Conservation (phyloP, 2,113 vertebrate species). For the Haemorhous mexicanus region DNA sequence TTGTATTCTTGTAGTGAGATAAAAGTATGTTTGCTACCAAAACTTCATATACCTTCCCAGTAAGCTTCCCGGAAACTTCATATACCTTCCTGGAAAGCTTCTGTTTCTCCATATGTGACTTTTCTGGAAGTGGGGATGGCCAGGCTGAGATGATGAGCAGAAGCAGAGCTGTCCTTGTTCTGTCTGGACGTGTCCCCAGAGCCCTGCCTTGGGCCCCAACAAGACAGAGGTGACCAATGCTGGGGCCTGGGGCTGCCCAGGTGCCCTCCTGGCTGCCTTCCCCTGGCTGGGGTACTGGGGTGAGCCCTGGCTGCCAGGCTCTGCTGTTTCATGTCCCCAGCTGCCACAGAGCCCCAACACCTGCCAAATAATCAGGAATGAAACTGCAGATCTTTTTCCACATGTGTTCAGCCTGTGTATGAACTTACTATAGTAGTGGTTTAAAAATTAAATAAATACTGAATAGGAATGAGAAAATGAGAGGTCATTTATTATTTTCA, state of each 20-base stretch:
- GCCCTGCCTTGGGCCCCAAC: not conserved
- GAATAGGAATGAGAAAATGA: not conserved
- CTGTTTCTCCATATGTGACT: accelerated
- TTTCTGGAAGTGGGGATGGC: not conserved
- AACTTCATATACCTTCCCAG: not conserved
- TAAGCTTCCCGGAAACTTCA: not conserved
- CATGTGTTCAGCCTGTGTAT: not conserved
- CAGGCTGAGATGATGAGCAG: not conserved
- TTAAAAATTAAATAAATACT: constrained; percentile 27
- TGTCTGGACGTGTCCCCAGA: not conserved
- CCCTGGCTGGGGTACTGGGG: not conserved
- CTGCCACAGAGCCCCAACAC: too few species aligned
- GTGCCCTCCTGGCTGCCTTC: not conserved
- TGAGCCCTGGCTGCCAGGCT: not conserved
- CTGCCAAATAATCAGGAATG: not conserved
- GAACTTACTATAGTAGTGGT: not conserved
- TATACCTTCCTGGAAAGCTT: not conserved
- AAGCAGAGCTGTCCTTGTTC: not conserved
- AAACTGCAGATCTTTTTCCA: not conserved
- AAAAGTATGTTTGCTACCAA: not conserved
- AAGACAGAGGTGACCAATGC: accelerated
- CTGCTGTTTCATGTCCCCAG: accelerated
- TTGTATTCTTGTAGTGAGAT: not conserved
- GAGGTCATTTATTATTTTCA: constrained; percentile 28
- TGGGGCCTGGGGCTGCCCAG: not conserved